Evolutionary conservation across 2,113 vertebrate species (phyloP).

Genomic region (Pygoscelis antarcticus): DNA sequence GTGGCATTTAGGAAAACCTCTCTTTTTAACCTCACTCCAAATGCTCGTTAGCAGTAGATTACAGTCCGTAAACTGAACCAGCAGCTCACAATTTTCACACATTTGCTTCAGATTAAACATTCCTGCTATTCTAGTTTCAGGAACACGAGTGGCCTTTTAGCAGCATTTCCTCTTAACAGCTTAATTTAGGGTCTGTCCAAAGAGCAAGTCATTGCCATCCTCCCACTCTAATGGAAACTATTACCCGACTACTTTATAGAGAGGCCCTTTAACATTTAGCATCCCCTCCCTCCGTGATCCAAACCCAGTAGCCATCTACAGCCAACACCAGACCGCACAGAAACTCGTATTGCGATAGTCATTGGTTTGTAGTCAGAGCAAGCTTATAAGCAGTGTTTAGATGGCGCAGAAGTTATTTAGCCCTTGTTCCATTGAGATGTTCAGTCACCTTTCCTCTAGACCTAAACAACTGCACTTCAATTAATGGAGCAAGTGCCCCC

Average conservation of each 20-base stretch:
- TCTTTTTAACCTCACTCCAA: not conserved
- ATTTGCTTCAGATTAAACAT: not conserved
- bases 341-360: rapidly evolving
- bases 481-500: not conserved
- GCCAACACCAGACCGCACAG: not conserved
- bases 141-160: not conserved
- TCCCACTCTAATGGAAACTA: not conserved
- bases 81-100: not conserved
- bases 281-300: not conserved
- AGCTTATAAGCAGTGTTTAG: not conserved
- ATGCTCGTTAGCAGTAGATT: not conserved
- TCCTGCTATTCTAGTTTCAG: not conserved
- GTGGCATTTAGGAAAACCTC: not conserved
- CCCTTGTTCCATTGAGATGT: not conserved
- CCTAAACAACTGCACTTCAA: not conserved
- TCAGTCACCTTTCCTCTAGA: not conserved
- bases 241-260: not conserved
- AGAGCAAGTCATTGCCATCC: not conserved
- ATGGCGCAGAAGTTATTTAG: not conserved
- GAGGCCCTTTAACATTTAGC: not conserved
- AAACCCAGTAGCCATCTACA: not conserved
- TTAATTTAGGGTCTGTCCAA: not conserved
- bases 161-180: not conserved
- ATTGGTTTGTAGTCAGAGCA: rapidly evolving
- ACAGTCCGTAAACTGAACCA: not conserved